Base-by-base conservation (phyloP, 2,888 invertebrate genomes). In the Liopterus haemorrhoidalis region DNA sequence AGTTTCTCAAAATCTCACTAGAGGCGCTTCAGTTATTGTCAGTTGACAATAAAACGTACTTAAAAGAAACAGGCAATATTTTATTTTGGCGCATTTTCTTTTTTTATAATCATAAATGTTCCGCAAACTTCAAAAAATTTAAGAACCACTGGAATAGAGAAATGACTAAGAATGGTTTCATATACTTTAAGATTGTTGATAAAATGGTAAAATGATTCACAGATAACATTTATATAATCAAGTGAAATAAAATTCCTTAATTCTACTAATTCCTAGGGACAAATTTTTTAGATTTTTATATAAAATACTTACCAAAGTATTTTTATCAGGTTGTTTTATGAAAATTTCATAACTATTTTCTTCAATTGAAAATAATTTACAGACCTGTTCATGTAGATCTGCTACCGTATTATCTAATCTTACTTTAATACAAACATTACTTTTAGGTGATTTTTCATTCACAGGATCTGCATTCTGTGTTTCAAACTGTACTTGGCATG, bases 371-470 rank as follows among this genome's bases (percentile, higher is more conserved):
- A 69, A 72, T 44, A 66, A 61, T 28, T 62, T 60, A 3, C 69
- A 69, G 19, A 76, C 68, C 49, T 73, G 71, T 28, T 65, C 60
- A 31, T 75, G 66, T 37, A 77, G 60, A 20, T 66, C 63, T 19
- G 63, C 60, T 20, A 73, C 68, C 5, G 65, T 59, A 41, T 65
- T 70, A 9, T 71, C 66, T 9, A 68, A 67, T 14, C 70, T 67
- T 31, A 68, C 55, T 11, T 54, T 52, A 25, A 66, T 57, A 27
- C 53, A 54, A 19, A 54, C 58, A n/a, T 15, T 24, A 15, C 25
- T 12, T 11, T 8, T 20, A 6, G 19, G 8, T 15, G 11, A n/a
- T 19, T 25, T 9, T 6, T 19, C 20, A 4, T 16, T 11, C 3
- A 11, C 32, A 11, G 14, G 22, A 27, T 42, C 49, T n/a, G 49